Percentiles rank a stretch among this genome's conserved stretches.
phyloP scores from a whole-genome alignment of 2,888 invertebrate genomes.

The Diplazon laetatorius region DNA sequence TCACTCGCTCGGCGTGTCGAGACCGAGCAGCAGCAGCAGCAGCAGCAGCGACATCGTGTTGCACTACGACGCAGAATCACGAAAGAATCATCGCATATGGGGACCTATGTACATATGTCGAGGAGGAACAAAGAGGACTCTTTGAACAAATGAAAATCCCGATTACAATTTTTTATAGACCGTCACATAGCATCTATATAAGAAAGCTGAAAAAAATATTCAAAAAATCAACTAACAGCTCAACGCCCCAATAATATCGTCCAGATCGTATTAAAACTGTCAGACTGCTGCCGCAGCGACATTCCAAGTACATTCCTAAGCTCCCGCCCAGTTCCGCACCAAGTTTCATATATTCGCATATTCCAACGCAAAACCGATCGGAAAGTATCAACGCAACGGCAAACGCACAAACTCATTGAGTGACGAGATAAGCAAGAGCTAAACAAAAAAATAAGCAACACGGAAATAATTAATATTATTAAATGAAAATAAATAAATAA shows the following conservation, averaged over 20 bases:
- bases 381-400: too few relatives aligned
- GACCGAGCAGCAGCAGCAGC: constrained; percentile 5
- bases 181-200: too few relatives aligned
- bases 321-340: neutral
- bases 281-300: neutral
- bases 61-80: constrained; percentile 54
- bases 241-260: constrained; percentile 39
- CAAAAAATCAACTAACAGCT: neutral
- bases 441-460: too few relatives aligned
- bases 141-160: too few relatives aligned
- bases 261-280: neutral
- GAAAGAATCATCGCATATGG: too few relatives aligned
- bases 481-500: too few relatives aligned
- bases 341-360: neutral
- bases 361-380: neutral
- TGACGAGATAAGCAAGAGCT: too few relatives aligned
- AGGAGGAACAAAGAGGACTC: too few relatives aligned
- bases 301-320: neutral
- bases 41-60: constrained; percentile 16
- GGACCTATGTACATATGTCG: too few relatives aligned
- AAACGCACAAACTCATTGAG: neutral
- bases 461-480: too few relatives aligned
- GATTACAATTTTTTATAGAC: too few relatives aligned
- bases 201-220: neutral
- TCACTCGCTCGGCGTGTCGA: constrained; percentile 14